Base-by-base conservation (phyloP, 2,888 invertebrate species). In the Caenorhabditis parvicauda region DNA sequence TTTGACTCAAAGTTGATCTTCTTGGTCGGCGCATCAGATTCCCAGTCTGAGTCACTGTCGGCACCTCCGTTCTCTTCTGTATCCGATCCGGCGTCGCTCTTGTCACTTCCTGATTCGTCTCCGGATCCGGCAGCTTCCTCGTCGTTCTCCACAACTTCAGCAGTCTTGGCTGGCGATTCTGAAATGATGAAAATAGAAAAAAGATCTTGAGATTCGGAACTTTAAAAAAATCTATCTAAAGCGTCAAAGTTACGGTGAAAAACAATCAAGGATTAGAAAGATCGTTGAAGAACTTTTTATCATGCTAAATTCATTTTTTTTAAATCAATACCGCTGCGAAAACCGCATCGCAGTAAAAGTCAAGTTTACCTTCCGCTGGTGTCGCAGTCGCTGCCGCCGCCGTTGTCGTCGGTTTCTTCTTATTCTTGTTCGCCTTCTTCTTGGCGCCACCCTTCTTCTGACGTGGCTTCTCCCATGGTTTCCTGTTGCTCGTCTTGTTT, bases 1-100 rank as follows among this genome's bases (percentile, higher is more conserved):
- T 91, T 90, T 5, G 93, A 91, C 83, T 73, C 65, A 25, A 69
- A 61, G 9, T 41, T 48, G 24, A 53, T 60, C 19, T 64, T 61
- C 44, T 50, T 63, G 21, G 29, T 43, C 35, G 43, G 54, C 21
- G 60, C 66, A 12, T 60, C 65, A 28, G 53, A 54, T 28, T 60
- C 62, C 57, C 65, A 61, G 21, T 57, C 60, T 1, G 63, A 65
- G 22, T 58, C 60, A 14, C 39, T 45, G 19, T 54, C 56, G n/a
- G n/a, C n/a, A 2, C 41, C 35, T 41, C 37, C 48, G 2, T 29
- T 28, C 7, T 38, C 29, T 19, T 43, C 22, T 32, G 57, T 45
- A 14, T 53, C 46, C 25, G 47, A 45, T 24, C 58, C 46, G 46
- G 52, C 57, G 24, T 59, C 75, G 27, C 55, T 56, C 38, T 61